Conservation (phyloP, 53 echinoderm and acorn worm genomes). For the Stichopus horrens region DNA sequence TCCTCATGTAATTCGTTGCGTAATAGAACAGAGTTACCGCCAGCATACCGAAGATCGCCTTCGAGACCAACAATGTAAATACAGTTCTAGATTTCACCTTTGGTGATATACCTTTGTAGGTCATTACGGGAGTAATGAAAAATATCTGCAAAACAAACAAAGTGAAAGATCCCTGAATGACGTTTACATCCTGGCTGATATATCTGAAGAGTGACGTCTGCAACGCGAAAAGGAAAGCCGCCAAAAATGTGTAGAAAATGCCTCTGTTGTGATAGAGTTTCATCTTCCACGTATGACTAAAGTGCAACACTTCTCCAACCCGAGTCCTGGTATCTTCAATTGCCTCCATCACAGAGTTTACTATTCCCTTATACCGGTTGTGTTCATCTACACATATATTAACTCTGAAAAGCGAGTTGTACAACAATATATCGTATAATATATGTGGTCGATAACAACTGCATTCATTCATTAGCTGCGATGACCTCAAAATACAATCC, state of each 20-base stretch:
- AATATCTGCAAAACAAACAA: not conserved
- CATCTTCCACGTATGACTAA: not conserved
- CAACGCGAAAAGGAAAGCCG: not conserved
- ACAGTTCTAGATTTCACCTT: not conserved
- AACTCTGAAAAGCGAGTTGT: too few species aligned
- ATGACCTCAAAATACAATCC: too few species aligned
- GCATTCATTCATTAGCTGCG: too few species aligned
- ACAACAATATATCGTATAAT: too few species aligned
- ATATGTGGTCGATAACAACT: too few species aligned
- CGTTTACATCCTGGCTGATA: not conserved
- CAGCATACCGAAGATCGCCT: not conserved
- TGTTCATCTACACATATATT: too few species aligned
- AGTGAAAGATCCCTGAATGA: constrained; percentile 7
- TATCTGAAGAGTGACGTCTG: not conserved
- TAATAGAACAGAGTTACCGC: not conserved
- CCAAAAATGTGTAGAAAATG: not conserved
- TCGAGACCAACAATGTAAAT: not conserved
- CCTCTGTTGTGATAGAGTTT: not conserved
- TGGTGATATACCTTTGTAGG: not conserved
- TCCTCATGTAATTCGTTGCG: not conserved
- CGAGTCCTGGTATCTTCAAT: too few species aligned
- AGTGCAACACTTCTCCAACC: too few species aligned
- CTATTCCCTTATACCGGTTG: too few species aligned
- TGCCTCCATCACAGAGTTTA: too few species aligned
- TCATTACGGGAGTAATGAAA: not conserved